These are phyloP conservation scores for Drosophila baimaii DNA, from an alignment of 1,140 invertebrate species.

Conservation along the genomic window DNA sequence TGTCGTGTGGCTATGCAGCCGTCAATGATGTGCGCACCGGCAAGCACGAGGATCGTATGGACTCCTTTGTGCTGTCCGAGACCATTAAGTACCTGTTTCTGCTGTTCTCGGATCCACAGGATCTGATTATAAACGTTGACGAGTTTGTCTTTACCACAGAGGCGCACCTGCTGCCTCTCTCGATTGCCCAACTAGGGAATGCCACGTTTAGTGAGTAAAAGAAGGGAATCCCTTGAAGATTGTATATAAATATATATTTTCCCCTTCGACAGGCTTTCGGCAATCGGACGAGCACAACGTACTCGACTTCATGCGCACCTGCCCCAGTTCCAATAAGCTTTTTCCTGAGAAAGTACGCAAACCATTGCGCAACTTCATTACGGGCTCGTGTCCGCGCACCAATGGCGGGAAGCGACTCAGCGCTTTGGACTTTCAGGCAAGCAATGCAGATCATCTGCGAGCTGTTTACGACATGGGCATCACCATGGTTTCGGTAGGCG, in stretches of 20 bases:
- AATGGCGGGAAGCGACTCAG: slow-evolving; percentile 87
- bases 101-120: slow-evolving; percentile 94
- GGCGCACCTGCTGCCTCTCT: slow-evolving; percentile 96
- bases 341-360: slow-evolving; percentile 91
- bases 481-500: slow-evolving; percentile 92
- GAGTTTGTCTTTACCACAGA: slow-evolving; percentile 99
- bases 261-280: slow-evolving; percentile 74
- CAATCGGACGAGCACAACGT: slow-evolving; percentile 86
- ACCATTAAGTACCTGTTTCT: slow-evolving; percentile 99
- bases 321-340: slow-evolving; percentile 93
- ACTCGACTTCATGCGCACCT: slow-evolving; percentile 90
- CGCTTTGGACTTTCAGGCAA: slow-evolving; percentile 91
- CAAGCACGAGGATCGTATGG: slow-evolving; percentile 97
- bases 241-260: not conserved
- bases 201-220: slow-evolving; percentile 80
- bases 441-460: slow-evolving; percentile 95
- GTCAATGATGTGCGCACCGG: slow-evolving; percentile 97
- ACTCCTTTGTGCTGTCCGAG: slow-evolving; percentile 98
- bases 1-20: slow-evolving; percentile 98
- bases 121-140: slow-evolving; percentile 95
- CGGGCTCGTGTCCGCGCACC: slow-evolving; percentile 90
- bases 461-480: slow-evolving; percentile 97
- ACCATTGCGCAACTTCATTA: slow-evolving; percentile 94
- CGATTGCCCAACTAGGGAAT: slow-evolving; percentile 87
- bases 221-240: not conserved